phyloP scores from a whole-genome alignment of 2,113 vertebrate species.

The Tapirus terrestris region DNA sequence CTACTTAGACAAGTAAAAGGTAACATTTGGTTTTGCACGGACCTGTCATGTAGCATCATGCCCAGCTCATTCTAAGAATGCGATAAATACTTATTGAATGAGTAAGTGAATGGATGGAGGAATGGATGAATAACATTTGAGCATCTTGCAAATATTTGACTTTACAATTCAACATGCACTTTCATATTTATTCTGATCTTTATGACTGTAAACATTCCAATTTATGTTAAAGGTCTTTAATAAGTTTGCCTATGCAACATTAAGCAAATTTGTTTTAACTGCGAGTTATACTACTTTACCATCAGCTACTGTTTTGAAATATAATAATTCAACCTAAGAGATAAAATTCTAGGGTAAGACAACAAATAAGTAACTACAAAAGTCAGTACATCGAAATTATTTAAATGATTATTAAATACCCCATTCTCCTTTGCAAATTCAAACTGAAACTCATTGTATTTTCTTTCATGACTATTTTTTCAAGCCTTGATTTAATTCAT shows the following conservation, averaged over 20 bases:
- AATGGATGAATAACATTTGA: neutral
- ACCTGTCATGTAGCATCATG: neutral
- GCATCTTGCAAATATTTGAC: neutral
- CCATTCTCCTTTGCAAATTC: neutral
- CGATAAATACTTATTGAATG: neutral
- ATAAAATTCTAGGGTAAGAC: neutral
- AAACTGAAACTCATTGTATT: neutral
- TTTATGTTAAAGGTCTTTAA: neutral
- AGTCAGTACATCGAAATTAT: neutral
- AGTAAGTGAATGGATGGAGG: neutral
- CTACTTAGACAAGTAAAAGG: neutral
- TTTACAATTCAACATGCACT: neutral
- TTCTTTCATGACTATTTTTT: neutral
- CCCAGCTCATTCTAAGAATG: neutral
- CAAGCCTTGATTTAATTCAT: neutral
- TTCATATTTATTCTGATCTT: neutral
- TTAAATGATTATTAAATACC: neutral
- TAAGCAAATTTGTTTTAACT: neutral
- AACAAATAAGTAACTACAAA: neutral
- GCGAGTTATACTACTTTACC: neutral
- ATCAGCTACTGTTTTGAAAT: neutral
- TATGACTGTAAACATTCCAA: neutral
- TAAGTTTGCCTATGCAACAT: neutral
- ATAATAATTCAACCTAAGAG: neutral
- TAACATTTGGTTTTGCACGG: neutral